phyloP scores from a whole-genome alignment of 2,113 vertebrate species.

The Pelecanoides urinatrix region DNA sequence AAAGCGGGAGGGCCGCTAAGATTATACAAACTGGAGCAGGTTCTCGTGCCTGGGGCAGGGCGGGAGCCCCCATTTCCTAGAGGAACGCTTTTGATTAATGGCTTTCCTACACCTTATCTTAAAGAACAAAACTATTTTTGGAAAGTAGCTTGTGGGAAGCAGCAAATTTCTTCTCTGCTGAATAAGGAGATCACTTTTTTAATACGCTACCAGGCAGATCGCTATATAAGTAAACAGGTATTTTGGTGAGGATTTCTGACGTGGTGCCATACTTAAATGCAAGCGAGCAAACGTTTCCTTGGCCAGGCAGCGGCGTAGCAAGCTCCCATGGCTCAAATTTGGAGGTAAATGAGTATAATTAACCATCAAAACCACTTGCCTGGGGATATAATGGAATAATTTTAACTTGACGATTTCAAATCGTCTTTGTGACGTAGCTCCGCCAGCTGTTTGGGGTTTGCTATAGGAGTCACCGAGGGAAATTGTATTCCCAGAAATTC shows the following conservation, averaged over 20 bases:
- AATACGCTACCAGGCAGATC: accelerated
- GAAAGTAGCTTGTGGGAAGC: neutral
- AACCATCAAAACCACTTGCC: accelerated
- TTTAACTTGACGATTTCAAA: accelerated
- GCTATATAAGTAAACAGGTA: accelerated
- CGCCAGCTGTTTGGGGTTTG: neutral
- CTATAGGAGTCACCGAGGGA: neutral
- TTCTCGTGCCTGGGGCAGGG: neutral
- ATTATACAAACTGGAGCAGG: neutral
- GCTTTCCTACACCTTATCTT: neutral
- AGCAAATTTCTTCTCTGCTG: neutral
- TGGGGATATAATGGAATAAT: neutral
- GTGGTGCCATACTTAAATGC: accelerated
- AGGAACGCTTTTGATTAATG: neutral
- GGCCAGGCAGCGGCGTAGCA: neutral
- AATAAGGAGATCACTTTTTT: neutral
- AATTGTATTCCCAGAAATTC: neutral
- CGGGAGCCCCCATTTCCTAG: accelerated
- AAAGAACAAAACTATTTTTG: neutral
- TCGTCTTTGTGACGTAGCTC: neutral
- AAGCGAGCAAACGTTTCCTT: neutral
- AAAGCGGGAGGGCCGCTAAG: accelerated
- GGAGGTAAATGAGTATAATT: neutral
- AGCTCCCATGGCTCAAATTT: neutral
- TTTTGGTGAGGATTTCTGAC: neutral